Evolutionary conservation across 2,797 vertebrate species (phyloP).

Genomic region (Pyrrhura leucotis): DNA sequence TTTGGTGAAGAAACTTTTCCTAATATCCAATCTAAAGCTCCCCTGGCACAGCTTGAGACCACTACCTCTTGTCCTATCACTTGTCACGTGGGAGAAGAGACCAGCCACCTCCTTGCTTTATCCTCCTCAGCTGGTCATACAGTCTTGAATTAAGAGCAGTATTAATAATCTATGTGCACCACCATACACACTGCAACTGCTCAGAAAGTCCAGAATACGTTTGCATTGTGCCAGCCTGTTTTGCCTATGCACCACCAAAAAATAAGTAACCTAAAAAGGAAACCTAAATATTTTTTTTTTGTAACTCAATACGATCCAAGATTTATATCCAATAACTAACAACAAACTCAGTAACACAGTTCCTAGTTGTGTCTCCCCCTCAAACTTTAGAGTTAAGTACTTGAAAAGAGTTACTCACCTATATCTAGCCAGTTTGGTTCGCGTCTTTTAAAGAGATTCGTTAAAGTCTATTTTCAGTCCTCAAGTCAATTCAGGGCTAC

Average conservation of each 20-base stretch:
- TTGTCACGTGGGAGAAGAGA: neutral
- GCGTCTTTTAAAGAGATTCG: rapidly evolving
- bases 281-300: neutral
- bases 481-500: neutral
- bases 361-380: neutral
- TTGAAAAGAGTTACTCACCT: neutral
- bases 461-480: neutral
- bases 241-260: neutral
- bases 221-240: neutral
- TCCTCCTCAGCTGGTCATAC: neutral
- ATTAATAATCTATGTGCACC: neutral
- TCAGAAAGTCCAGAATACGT: neutral
- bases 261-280: neutral
- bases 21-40: neutral
- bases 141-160: neutral
- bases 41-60: neutral
- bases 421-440: neutral
- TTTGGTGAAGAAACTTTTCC: neutral
- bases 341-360: neutral
- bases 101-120: neutral
- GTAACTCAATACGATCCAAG: neutral
- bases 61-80: neutral
- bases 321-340: neutral
- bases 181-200: neutral
- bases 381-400: neutral